Percentiles rank a stretch among this genome's conserved stretches.
Evolutionary conservation across 2,888 invertebrate species (phyloP).

Genomic region (Plemyria rubiginata): DNA sequence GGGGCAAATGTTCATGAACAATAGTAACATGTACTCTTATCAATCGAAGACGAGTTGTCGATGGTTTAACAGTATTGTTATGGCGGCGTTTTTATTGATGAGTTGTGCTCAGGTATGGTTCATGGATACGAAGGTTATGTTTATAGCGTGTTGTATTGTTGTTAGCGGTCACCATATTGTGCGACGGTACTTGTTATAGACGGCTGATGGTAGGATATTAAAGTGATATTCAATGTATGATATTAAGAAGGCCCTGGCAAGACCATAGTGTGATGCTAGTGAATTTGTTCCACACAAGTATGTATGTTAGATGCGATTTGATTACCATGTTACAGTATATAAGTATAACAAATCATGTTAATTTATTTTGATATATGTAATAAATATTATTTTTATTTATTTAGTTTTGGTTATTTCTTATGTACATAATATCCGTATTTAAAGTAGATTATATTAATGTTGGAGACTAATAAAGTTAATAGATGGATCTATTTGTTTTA

Average conservation of each 20-base stretch:
- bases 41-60: not conserved
- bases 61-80: not conserved
- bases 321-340: conserved; percentile 58
- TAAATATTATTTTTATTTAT: conserved; percentile 59
- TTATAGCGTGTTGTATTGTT: conserved; percentile 1
- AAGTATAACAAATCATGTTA: conserved; percentile 57
- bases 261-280: conserved; percentile 45
- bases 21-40: not conserved
- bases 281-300: conserved; percentile 51
- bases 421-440: conserved; percentile 43
- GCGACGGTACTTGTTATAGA: conserved; percentile 24
- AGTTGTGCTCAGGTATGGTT: conserved; percentile 3
- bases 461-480: conserved; percentile 45
- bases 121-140: not conserved
- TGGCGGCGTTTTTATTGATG: not conserved
- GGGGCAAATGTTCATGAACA: not conserved
- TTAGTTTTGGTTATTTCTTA: conserved; percentile 44
- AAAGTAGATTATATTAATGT: conserved; percentile 41
- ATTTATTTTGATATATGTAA: conserved; percentile 66
- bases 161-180: conserved; percentile 14
- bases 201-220: conserved; percentile 28
- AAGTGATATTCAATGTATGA: conserved; percentile 34
- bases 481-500: conserved; percentile 40
- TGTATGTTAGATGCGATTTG: conserved; percentile 55
- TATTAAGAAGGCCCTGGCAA: conserved; percentile 35